Conservation (phyloP, 2,888 invertebrate species). For the Helicoverpa assulta region DNA sequence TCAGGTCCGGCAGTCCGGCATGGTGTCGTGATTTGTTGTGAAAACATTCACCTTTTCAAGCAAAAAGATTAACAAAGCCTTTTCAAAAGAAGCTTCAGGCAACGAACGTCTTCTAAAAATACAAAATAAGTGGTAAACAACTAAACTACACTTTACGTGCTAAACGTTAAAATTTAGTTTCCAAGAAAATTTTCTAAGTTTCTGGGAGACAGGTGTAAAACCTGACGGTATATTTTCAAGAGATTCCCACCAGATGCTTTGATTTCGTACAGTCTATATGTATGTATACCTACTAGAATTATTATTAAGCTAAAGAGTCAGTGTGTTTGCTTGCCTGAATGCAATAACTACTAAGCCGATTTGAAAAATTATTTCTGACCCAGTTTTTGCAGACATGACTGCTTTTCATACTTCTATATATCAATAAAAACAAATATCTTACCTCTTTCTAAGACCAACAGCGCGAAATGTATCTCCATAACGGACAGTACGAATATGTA, state of each 20-base stretch:
- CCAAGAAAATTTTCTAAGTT: slow-evolving; percentile 3
- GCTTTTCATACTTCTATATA: no score
- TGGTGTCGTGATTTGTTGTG: no score
- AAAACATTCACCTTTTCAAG: not conserved
- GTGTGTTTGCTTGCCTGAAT: no score
- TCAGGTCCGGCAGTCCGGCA: no score
- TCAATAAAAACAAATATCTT: not conserved
- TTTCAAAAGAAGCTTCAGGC: not conserved
- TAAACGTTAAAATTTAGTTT: not conserved
- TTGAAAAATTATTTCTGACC: no score
- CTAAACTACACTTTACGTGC: not conserved
- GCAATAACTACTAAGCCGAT: no score
- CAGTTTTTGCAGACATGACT: no score
- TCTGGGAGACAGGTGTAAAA: slow-evolving; percentile 6
- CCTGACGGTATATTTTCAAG: slow-evolving; percentile 32
- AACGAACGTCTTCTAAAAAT: not conserved
- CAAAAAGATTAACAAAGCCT: not conserved
- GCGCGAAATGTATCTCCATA: slow-evolving; percentile 59
- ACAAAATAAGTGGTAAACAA: not conserved
- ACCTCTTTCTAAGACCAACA: slow-evolving; percentile 55
- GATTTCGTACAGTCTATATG: slow-evolving; percentile 12
- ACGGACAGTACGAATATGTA: slow-evolving; percentile 58
- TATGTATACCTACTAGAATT: no score
- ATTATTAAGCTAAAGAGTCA: no score
- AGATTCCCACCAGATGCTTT: slow-evolving; percentile 15